Evolutionary conservation across 2,113 vertebrate genomes (phyloP).

Genomic region (Mellivora capensis): DNA sequence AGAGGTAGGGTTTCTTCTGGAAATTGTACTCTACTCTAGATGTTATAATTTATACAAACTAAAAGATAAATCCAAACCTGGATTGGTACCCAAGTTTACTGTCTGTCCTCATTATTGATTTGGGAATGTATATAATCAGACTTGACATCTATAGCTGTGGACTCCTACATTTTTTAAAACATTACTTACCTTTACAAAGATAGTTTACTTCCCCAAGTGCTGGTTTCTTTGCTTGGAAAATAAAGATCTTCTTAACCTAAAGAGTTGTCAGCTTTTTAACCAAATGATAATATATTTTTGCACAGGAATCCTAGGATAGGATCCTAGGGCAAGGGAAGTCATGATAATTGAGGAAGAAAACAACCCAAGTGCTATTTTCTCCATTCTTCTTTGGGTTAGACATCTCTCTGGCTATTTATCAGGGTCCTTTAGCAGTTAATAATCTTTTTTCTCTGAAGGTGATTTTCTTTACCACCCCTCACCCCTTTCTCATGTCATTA

Average conservation of each 20-base stretch:
- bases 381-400: not conserved
- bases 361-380: not conserved
- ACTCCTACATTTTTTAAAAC: not conserved
- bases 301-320: not conserved
- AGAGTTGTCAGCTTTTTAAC: not conserved
- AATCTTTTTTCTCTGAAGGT: not conserved
- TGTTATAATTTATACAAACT: not conserved
- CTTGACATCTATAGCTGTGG: not conserved
- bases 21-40: not conserved
- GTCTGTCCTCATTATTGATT: not conserved
- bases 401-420: not conserved
- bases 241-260: not conserved
- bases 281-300: not conserved
- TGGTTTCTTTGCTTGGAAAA: conserved; percentile 17
- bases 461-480: not conserved
- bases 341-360: not conserved
- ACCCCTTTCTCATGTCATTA: not conserved
- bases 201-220: not conserved
- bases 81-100: not conserved
- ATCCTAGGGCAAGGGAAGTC: not conserved
- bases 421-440: not conserved
- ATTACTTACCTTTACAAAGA: not conserved
- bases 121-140: not conserved
- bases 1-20: not conserved
- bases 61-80: not conserved